These are phyloP conservation scores for Fabriciana adippe DNA, from an alignment of 2,888 invertebrate species.

Conservation along the genomic window DNA sequence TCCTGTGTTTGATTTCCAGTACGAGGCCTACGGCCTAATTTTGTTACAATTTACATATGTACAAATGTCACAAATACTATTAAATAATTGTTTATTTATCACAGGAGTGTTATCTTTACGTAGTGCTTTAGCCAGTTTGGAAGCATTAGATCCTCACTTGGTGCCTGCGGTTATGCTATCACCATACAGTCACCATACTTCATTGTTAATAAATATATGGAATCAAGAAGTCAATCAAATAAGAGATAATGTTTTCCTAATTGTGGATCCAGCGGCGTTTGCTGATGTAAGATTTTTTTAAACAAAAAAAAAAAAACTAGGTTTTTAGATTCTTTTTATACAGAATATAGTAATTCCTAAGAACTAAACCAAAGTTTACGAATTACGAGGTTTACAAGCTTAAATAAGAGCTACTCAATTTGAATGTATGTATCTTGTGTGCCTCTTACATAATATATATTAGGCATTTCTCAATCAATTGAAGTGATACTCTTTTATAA, in stretches of 20 bases:
- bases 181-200: constrained; percentile 74
- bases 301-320: no score
- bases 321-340: constrained; percentile 57
- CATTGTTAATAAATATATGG: constrained; percentile 83
- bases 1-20: no score
- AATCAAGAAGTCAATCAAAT: constrained; percentile 81
- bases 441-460: no score
- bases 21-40: no score
- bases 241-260: constrained; percentile 82
- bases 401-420: no score
- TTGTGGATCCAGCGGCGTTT: constrained; percentile 87
- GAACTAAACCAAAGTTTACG: no score
- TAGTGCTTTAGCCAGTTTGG: constrained; percentile 85
- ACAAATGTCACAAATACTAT: background rate
- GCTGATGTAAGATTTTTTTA: constrained; percentile 76
- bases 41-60: no score
- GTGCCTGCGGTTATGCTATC: constrained; percentile 83
- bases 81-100: constrained; percentile 15
- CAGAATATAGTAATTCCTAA: constrained; percentile 8
- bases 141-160: constrained; percentile 85
- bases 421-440: no score
- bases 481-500: no score
- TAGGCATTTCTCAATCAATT: no score
- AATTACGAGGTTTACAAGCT: no score
- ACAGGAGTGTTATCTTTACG: constrained; percentile 83